Base-by-base conservation (phyloP, 1,140 invertebrate genomes). In the Dendrolimus kikuchii region DNA sequence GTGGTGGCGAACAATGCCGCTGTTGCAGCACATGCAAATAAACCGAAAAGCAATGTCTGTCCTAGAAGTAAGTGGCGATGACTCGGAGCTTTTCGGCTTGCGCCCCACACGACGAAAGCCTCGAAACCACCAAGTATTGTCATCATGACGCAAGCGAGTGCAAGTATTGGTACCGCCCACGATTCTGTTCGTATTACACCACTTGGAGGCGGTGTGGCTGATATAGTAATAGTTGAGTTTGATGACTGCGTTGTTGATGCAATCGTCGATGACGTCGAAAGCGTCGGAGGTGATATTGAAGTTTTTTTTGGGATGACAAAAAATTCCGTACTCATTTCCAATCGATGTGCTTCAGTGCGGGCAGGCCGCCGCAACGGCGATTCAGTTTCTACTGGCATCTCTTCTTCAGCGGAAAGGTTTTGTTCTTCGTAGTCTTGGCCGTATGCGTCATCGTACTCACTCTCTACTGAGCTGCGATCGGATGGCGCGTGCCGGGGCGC, bases 11-110 rank as follows among this genome's bases (percentile, higher is more conserved):
- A 92, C 1, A 96, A 89, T 5, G 95, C 93, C 1, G 94, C 93
- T 4, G 95, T 87, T 9, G 94, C 91, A 2, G 95, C 95, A 60
- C 94, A 92, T 3, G 94, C 88, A 74, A 98, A 95, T 10, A 98
- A 88, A 2, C 95, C 96, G 53, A 97, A 89, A 8, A 98, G 89
- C 46, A 98, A 90, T 76, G 96, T 94, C 81, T 98, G 96, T 9
- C 96, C 96, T 10, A 98, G 89, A 74, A 98, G 96, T 48, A 98
- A 89, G 74, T 98, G 95, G 5, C 95, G 90, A 46, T 95, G 91
- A 67, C 92, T 94, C 0, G 94, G 94, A 2, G 92, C 92, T n/a
- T 94, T 94, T 36, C 93, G 91, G 81, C 93, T 92, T 23, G 96
- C 93, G 80, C 95, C 95, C 81, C 95, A 95, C 53, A 98, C 87